Base-by-base conservation (phyloP, 2,113 vertebrate genomes). In the Mesocricetus auratus region DNA sequence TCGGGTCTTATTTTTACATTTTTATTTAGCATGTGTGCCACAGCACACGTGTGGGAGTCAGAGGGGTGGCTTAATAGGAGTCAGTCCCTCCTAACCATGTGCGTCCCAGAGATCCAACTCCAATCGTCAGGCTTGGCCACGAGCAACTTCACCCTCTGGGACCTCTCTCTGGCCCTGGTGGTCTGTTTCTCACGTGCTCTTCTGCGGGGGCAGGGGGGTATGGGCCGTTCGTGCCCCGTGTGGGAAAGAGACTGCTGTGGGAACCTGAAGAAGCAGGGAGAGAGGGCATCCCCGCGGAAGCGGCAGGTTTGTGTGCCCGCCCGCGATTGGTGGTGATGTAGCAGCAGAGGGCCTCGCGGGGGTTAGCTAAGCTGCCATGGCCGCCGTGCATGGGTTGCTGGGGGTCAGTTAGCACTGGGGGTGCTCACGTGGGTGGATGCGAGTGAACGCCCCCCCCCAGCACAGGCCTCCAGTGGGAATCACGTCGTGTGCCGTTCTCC, bases 361-460 rank as follows among this genome's bases (percentile, higher is more conserved):
- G n/a, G n/a, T n/a, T 1, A 11, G 87, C 62, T 26, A 0, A 4
- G 66, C 79, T 5, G 36, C 7, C 1, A 22, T 12, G 69, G 2
- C 13, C 0, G 69, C 53, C 2, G 0, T 9, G 7, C 12, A 2
- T 5, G 9, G 9, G 8, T n/a, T 58, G 68, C 71, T 11, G 0
- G 0, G 21, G 26, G 33, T 22, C 21, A n/a, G 29, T 26, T 64
- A 26, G 17, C 26, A 26, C 47, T 5, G 47, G 29, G 24, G 33
- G 31, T 53, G 2, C n/a, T 50, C 4, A 22, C 31, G 1, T 5
- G 77, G 17, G 31, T 36, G 45, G 5, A 8, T 58, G 53, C n/a
- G 81, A 16, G 56, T 7, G 24, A 10, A 4, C 24, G n/a, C n/a
- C n/a, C n/a, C n/a, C n/a, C n/a, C 53, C 7, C 3, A 19, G 69